These are phyloP conservation scores for Volucella inflata DNA, from an alignment of 2,888 invertebrate species.

Conservation along the genomic window DNA sequence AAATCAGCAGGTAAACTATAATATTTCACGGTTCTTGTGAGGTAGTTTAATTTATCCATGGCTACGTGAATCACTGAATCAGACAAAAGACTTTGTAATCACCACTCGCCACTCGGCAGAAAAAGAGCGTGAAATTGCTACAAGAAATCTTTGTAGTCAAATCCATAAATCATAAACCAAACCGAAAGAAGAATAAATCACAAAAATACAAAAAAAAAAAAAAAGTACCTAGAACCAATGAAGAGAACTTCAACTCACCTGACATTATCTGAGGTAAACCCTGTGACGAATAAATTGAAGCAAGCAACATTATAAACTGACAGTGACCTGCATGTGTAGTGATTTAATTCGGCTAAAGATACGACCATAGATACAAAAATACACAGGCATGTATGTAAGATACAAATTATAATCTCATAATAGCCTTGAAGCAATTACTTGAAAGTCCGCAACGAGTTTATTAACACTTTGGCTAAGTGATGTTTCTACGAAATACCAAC, in stretches of 20 bases:
- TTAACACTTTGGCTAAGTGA: constrained; percentile 59
- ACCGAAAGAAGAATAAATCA: background rate
- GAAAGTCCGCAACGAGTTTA: constrained; percentile 60
- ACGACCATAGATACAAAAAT: constrained; percentile 11
- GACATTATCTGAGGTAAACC: constrained; percentile 28
- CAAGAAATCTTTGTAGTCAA: constrained; percentile 16
- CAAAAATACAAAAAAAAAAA: background rate
- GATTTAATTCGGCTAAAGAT: constrained; percentile 34
- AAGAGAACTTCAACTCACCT: constrained; percentile 2
- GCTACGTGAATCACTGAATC: background rate
- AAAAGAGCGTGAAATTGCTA: constrained; percentile 49
- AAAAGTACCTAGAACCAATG: constrained; percentile 7
- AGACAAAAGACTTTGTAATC: constrained; percentile 26
- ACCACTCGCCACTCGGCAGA: constrained; percentile 31
- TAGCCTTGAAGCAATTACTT: constrained; percentile 67
- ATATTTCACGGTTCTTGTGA: constrained; percentile 41
- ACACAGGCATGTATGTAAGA: background rate
- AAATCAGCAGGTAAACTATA: constrained; percentile 27
- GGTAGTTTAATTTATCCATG: constrained; percentile 35
- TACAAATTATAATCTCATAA: constrained; percentile 39
- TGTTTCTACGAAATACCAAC: background rate
- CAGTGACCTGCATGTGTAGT: constrained; percentile 28
- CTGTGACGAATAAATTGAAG: constrained; percentile 39
- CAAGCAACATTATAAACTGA: constrained; percentile 20
- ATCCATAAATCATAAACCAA: constrained; percentile 29